Evolutionary conservation across 2,888 invertebrate genomes (phyloP).

Genomic region (Perizoma flavofasciatum): DNA sequence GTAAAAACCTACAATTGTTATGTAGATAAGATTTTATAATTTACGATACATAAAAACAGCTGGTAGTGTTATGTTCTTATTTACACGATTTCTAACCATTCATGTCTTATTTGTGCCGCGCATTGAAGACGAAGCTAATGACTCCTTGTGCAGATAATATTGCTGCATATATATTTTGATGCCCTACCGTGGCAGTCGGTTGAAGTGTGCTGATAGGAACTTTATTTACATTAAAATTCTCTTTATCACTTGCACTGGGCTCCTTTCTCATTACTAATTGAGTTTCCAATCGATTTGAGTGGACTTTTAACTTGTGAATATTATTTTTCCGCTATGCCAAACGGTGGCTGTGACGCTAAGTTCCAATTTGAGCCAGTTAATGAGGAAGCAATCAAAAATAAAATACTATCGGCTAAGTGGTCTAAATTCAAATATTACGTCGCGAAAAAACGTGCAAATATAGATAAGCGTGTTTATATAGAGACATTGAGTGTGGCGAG

Average conservation of each 20-base stretch:
- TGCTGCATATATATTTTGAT: conserved; percentile 56
- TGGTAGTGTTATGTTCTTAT: conserved; percentile 8
- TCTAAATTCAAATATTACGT: conserved; percentile 59
- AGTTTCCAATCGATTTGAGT: conserved; percentile 19
- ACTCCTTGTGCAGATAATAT: conserved; percentile 65
- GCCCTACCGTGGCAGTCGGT: conserved; percentile 37
- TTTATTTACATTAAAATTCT: conserved; percentile 25
- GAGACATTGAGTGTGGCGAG: conserved; percentile 65
- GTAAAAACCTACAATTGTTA: conserved; percentile 3
- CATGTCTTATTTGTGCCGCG: conserved; percentile 49
- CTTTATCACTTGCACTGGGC: conserved; percentile 21
- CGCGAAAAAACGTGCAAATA: conserved; percentile 51
- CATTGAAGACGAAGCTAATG: conserved; percentile 59
- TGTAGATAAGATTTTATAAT: conserved; percentile 10
- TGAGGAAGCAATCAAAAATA: conserved; percentile 42
- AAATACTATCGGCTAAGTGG: conserved; percentile 48
- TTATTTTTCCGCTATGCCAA: conserved; percentile 24
- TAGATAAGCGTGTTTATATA: conserved; percentile 60
- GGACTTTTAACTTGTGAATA: conserved; percentile 2
- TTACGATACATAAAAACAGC: conserved; percentile 13
- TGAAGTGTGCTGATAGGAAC: conserved; percentile 39
- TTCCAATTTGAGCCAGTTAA: conserved; percentile 33
- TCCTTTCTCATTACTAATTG: conserved; percentile 32
- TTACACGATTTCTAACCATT: conserved; percentile 15
- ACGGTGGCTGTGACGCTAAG: conserved; percentile 23